Base-by-base conservation (phyloP, 2,113 vertebrate genomes). In the Coturnix japonica region DNA sequence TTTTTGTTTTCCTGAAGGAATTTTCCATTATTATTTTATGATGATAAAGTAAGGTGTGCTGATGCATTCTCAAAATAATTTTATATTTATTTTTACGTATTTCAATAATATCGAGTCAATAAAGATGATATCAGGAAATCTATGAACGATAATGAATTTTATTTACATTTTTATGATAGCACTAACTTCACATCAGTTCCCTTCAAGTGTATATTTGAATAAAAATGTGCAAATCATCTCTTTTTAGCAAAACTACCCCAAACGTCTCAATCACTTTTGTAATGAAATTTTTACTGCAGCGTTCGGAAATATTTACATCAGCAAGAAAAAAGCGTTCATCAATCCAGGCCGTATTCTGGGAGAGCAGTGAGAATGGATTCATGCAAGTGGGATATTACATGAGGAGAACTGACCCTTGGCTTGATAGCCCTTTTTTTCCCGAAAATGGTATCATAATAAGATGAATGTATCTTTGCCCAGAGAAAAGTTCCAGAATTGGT, bases 101-200 rank as follows among this genome's bases (percentile, higher is more conserved):
- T 93, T 94, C 87, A 80, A 77, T 91, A 91, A 88, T 70, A 92
- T 76, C 44, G 78, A 88, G 49, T 87, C 93, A 92, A 66, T 93
- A 91, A 92, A 82, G 76, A 93, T 54, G 67, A 26, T 90, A 94
- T 81, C 81, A 53, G 75, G 85, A 73, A 94, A 95, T 94, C 78
- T 89, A 87, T 94, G 75, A 90, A 87, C 74, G 71, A 72, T 94
- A 94, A 95, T 93, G 86, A 96, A 93, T 94, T 94, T 95, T 96
- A 95, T 96, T 93, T 97, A 94, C 87, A 90, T 96, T 94, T 97
- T 97, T 95, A 96, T 96, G 93, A 67, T 33, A 78, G 72, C 81
- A 83, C 60, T 95, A 91, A 92, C 89, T 94, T 83, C 87, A 70
- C 77, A 95, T 95, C 91, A 71, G 61, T 89, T 94, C 63, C 66